phyloP scores from a whole-genome alignment of 2,888 invertebrate species.

The Dynastes tityus region DNA sequence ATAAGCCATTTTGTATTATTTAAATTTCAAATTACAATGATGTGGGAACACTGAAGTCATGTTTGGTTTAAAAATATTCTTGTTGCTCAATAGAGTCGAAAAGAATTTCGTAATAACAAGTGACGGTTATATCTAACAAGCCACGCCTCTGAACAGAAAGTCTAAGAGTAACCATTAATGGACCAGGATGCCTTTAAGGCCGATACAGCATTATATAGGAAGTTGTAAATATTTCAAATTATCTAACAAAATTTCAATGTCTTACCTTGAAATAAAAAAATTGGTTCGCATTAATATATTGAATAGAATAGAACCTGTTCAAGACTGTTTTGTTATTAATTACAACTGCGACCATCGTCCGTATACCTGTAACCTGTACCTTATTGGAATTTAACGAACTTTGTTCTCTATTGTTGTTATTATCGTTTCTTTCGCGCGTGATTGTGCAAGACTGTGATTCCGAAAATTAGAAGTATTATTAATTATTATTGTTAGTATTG shows the following conservation, averaged over 20 bases:
- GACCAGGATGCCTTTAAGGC: constrained; percentile 38
- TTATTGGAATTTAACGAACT: constrained; percentile 30
- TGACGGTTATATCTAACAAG: constrained; percentile 60
- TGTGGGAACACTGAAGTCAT: constrained; percentile 50
- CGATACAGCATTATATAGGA: constrained; percentile 15
- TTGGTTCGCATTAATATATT: constrained; percentile 16
- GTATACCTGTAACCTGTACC: too few species aligned
- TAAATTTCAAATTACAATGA: constrained; percentile 45
- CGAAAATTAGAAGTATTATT: constrained; percentile 14
- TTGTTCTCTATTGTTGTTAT: constrained; percentile 36
- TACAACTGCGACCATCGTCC: not conserved
- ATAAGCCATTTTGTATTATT: constrained; percentile 38
- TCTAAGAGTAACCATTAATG: constrained; percentile 42
- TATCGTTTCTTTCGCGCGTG: constrained; percentile 45
- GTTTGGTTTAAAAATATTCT: constrained; percentile 56
- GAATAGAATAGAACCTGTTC: constrained; percentile 39
- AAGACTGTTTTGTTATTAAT: constrained; percentile 28
- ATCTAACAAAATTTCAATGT: constrained; percentile 39
- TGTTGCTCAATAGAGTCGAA: constrained; percentile 57
- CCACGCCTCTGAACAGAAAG: constrained; percentile 57
- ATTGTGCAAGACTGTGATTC: too few species aligned
- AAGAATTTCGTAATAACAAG: constrained; percentile 61
- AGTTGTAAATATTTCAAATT: constrained; percentile 43
- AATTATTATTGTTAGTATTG: constrained; percentile 3
- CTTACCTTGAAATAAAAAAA: not conserved